Evolutionary conservation across 2,888 invertebrate species (phyloP), one percentile per base, ranked within the genome.

Genomic region (Stramonita haemastoma): DNA sequence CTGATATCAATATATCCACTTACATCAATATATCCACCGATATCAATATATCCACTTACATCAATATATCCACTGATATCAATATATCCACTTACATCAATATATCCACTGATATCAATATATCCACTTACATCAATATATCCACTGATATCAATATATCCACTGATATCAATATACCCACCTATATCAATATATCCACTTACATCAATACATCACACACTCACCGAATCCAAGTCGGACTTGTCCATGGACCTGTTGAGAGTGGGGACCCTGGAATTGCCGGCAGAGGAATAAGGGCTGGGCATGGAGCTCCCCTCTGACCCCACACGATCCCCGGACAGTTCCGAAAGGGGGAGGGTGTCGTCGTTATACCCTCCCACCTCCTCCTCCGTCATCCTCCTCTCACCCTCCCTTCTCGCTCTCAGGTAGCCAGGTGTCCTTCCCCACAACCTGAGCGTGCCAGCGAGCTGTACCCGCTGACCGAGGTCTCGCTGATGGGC

Each of bases 381-480:
- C 36, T 2, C 29, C 34, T 86, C 34, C 86, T 26, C 84, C 32
- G 32, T 6, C 70, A 13, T n/a, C 84, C n/a, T 46, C 70, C 13
- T n/a, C 19, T 13, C 84, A 29, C 0, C 17, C 29, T 29, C 57
- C 57, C 19, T 34, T 32, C 22, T 29, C 57, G 0, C 8, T 29
- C 79, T 22, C 46, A 22, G 46, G 46, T 26, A 11, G 79, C 32
- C 32, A 26, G 13, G 81, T 36, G 6, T 15, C 84, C 88, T 19
- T 77, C 87, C 13, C 56, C 81, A 34, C 32, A 87, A 11, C 57
- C 81, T 13, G 87, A 87, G 15, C 60, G 84, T 22, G 84, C 84
- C 88, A 88, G 60, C n/a, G 88, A 88, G 17, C 88, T 66, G 70
- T 88, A 88, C 0, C 88, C 88, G 70, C 88, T 88, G 17, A 88